Evolutionary conservation across 1,140 invertebrate genomes (phyloP).

Genomic region (Panulirus ornatus): DNA sequence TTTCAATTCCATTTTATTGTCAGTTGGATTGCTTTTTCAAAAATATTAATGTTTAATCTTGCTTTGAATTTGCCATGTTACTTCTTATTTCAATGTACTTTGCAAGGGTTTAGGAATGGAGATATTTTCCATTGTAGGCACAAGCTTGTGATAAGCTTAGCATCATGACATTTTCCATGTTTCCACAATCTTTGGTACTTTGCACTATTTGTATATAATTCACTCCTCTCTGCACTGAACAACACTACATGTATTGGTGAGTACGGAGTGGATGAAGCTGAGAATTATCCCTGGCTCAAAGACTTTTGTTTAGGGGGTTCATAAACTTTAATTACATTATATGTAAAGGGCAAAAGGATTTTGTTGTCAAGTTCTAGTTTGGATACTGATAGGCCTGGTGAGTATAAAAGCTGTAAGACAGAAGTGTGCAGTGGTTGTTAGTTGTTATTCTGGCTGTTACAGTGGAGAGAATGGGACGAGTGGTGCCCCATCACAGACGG

Average conservation of each 20-base stretch:
- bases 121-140: constrained; percentile 73
- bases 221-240: constrained; percentile 70
- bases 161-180: constrained; percentile 75
- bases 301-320: constrained; percentile 28
- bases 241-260: constrained; percentile 66
- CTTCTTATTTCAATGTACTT: constrained; percentile 70
- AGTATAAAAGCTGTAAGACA: constrained; percentile 46
- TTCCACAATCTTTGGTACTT: constrained; percentile 71
- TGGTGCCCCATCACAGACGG: constrained; percentile 74
- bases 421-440: constrained; percentile 69
- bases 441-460: constrained; percentile 74
- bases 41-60: constrained; percentile 71
- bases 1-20: constrained; percentile 61
- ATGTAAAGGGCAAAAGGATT: constrained; percentile 17
- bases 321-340: constrained; percentile 20
- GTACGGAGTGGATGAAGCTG: constrained; percentile 63
- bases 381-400: constrained; percentile 53
- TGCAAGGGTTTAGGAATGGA: constrained; percentile 73
- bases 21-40: constrained; percentile 69
- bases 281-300: constrained; percentile 42
- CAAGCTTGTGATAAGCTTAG: constrained; percentile 75
- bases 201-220: constrained; percentile 74
- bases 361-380: constrained; percentile 35
- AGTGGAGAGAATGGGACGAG: constrained; percentile 76
- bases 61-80: constrained; percentile 72